These are phyloP conservation scores for Baronia brevicornis DNA, from an alignment of 2,888 invertebrate species.

Conservation along the genomic window DNA sequence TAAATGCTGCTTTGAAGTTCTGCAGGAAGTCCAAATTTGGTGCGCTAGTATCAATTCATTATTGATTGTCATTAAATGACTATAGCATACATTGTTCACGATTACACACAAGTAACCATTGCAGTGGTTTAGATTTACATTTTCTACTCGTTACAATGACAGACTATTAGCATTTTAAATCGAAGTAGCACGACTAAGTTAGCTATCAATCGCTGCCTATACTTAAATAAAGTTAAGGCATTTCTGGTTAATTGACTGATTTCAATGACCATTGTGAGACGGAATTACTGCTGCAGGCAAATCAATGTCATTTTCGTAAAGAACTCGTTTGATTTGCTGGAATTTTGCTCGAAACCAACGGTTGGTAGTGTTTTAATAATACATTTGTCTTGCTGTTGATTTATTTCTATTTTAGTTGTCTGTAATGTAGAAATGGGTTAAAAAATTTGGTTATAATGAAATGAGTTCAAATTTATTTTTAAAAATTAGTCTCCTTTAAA, in stretches of 20 bases:
- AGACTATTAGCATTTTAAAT: constrained; percentile 12
- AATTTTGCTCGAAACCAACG: too few relatives aligned
- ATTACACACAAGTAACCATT: constrained; percentile 3
- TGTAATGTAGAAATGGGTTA: too few relatives aligned
- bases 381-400: too few relatives aligned
- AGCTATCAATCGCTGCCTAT: constrained; percentile 1
- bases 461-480: too few relatives aligned
- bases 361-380: too few relatives aligned
- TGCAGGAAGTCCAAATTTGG: constrained; percentile 7
- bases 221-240: constrained; percentile 16
- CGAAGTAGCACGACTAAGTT: constrained; percentile 2
- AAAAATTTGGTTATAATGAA: too few relatives aligned
- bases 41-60: constrained; percentile 10
- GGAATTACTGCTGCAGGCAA: too few relatives aligned
- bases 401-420: too few relatives aligned
- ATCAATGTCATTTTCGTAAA: constrained; percentile 7
- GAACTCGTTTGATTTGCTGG: constrained; percentile 9
- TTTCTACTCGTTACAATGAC: constrained; percentile 6
- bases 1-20: constrained; percentile 6
- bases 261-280: constrained; percentile 4
- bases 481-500: too few relatives aligned
- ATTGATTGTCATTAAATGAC: constrained; percentile 8
- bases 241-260: constrained; percentile 2
- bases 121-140: constrained; percentile 5
- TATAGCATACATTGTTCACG: neutral